These are phyloP conservation scores for Hydrochoerus hydrochaeris DNA, from an alignment of 2,113 vertebrate species.

Conservation along the genomic window DNA sequence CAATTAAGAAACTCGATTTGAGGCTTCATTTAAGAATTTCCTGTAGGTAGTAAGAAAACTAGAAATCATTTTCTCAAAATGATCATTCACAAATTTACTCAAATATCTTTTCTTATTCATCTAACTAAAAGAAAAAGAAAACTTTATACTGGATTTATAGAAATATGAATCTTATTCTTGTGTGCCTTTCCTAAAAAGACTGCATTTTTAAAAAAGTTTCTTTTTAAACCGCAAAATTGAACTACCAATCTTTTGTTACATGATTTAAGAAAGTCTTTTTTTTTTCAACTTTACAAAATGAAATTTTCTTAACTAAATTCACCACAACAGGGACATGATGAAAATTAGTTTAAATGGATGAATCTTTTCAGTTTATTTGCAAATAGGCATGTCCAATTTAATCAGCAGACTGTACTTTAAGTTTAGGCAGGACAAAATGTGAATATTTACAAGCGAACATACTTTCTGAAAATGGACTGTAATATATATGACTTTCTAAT, in stretches of 20 bases:
- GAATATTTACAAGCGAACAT: not conserved
- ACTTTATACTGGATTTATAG: not conserved
- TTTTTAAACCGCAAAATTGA: not conserved
- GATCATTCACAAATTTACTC: not conserved
- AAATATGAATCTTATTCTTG: not conserved
- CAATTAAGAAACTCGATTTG: not conserved
- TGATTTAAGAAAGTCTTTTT: not conserved
- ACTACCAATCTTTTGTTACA: not conserved
- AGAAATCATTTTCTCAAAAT: not conserved
- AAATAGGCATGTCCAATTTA: constrained; percentile 50
- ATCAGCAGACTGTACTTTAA: not conserved
- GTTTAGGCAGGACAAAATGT: not conserved
- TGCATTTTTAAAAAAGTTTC: not conserved
- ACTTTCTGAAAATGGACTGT: not conserved
- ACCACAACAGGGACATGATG: not conserved
- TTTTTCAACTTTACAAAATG: not conserved
- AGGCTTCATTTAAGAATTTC: not conserved
- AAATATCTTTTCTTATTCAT: not conserved
- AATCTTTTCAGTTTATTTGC: constrained; percentile 41
- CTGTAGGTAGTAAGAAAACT: not conserved
- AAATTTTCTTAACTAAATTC: constrained; percentile 13
- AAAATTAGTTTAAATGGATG: constrained; percentile 28
- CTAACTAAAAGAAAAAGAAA: not conserved
- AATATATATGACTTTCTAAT: not conserved
- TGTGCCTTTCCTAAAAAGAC: not conserved